Conservation (phyloP, 2,888 invertebrate species). For the Megastigmus dorsalis region DNA sequence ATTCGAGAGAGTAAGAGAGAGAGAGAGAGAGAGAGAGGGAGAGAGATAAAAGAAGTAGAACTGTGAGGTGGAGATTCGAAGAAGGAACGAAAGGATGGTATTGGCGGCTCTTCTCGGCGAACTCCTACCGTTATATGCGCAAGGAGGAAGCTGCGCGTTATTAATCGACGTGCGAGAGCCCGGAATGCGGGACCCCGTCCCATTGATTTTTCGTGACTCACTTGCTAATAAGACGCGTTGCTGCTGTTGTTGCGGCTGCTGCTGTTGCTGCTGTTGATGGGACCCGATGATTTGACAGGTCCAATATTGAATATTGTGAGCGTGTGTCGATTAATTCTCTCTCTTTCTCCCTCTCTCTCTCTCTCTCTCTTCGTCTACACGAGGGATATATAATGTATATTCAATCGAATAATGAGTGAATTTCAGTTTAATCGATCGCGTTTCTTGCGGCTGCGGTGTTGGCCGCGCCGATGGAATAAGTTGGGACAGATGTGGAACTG, state of each 20-base stretch:
- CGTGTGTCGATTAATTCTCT: background rate
- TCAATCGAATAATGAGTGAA: slow-evolving; percentile 21
- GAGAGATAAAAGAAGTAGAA: no score
- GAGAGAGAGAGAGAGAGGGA: background rate
- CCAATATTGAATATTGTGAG: slow-evolving; percentile 11
- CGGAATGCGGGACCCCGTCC: slow-evolving; percentile 32
- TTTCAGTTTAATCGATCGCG: slow-evolving; percentile 18
- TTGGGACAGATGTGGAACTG: background rate
- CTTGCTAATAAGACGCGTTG: slow-evolving; percentile 43
- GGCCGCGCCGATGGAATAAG: background rate
- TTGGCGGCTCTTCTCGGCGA: no score
- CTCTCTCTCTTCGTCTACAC: background rate
- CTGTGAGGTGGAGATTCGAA: no score
- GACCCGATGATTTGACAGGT: slow-evolving; percentile 36
- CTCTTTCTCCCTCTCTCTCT: no score
- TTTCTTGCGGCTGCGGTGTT: background rate
- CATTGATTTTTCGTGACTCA: slow-evolving; percentile 50
- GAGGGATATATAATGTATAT: no score
- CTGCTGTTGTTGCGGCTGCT: no score
- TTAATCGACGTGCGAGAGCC: slow-evolving; percentile 28
- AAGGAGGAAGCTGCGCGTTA: slow-evolving; percentile 24
- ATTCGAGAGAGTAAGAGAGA: background rate
- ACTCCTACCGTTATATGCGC: no score
- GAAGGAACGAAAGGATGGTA: no score
- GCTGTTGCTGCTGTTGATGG: background rate